A percentile compares a stretch with the other conserved stretches of the same genome.
These are phyloP conservation scores for Cassiopea andromeda DNA, from an alignment of 30 jellyfish, hydroid and myxozoan species.

Conservation along the genomic window DNA sequence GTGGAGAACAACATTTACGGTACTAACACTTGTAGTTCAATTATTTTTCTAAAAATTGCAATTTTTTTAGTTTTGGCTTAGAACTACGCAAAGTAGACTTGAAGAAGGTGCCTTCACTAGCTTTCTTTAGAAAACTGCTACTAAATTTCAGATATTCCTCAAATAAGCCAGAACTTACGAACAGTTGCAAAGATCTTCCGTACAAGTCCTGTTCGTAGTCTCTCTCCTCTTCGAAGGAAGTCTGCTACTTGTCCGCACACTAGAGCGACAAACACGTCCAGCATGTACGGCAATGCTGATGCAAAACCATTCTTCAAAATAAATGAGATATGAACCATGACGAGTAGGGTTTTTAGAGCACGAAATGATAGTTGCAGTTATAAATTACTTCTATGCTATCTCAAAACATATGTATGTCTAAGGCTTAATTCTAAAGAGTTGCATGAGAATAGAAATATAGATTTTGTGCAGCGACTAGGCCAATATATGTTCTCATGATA, in stretches of 20 bases:
- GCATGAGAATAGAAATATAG: too few relatives aligned
- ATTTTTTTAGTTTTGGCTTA: too few relatives aligned
- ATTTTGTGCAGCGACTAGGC: too few relatives aligned
- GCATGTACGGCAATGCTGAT: conserved; percentile 84
- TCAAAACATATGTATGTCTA: too few relatives aligned
- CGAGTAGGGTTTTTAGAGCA: neutral
- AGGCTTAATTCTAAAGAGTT: neutral
- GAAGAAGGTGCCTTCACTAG: too few relatives aligned
- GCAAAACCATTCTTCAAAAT: conserved; percentile 78
- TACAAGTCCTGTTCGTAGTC: conserved; percentile 61
- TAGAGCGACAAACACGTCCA: conserved; percentile 38
- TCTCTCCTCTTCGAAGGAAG: conserved; percentile 43
- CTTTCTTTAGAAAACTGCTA: too few relatives aligned
- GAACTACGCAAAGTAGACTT: too few relatives aligned
- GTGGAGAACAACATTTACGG: too few relatives aligned
- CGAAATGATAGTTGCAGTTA: neutral
- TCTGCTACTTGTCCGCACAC: conserved; percentile 77
- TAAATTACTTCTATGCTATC: neutral
- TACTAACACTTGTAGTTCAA: too few relatives aligned
- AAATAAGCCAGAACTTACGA: neutral
- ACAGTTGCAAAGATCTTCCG: conserved; percentile 40
- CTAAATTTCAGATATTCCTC: too few relatives aligned
- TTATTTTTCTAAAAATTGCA: too few relatives aligned
- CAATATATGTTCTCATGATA: too few relatives aligned
- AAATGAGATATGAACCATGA: neutral